Percentiles rank a stretch among this genome's conserved stretches.
Conservation (phyloP, 2,888 invertebrate genomes). For the Aspidapion aeneum region DNA sequence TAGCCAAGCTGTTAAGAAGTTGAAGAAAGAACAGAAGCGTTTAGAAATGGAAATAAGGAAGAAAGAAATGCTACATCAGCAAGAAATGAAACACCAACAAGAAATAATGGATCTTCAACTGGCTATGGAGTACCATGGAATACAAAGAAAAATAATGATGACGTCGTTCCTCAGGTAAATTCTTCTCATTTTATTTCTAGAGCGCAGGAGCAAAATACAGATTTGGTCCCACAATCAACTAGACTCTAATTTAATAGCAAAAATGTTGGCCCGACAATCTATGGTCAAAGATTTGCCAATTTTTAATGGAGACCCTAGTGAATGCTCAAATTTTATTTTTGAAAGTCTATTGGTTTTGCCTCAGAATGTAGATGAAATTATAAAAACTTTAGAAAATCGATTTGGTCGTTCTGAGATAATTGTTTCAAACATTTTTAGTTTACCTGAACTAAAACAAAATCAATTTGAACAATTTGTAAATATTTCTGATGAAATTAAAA, state of each 20-base stretch:
- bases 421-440: too few relatives aligned
- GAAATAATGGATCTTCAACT: not conserved
- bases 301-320: not conserved
- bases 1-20: not conserved
- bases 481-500: too few relatives aligned
- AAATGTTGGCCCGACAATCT: not conserved
- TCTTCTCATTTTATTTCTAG: not conserved
- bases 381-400: too few relatives aligned
- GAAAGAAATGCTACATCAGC: too few relatives aligned
- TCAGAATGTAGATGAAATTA: not conserved
- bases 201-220: not conserved
- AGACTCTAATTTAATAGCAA: not conserved
- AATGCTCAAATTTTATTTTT: not conserved
- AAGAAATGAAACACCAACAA: not conserved
- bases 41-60: not conserved
- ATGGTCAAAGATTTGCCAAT: not conserved
- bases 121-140: not conserved
- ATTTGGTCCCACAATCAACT: not conserved
- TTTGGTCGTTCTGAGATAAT: too few relatives aligned
- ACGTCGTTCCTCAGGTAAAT: not conserved
- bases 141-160: not conserved
- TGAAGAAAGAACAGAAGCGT: not conserved
- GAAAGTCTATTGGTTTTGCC: not conserved
- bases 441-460: too few relatives aligned
- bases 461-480: too few relatives aligned